Conservation (phyloP, 2,888 invertebrate genomes). For the Cylloceria caligata region DNA sequence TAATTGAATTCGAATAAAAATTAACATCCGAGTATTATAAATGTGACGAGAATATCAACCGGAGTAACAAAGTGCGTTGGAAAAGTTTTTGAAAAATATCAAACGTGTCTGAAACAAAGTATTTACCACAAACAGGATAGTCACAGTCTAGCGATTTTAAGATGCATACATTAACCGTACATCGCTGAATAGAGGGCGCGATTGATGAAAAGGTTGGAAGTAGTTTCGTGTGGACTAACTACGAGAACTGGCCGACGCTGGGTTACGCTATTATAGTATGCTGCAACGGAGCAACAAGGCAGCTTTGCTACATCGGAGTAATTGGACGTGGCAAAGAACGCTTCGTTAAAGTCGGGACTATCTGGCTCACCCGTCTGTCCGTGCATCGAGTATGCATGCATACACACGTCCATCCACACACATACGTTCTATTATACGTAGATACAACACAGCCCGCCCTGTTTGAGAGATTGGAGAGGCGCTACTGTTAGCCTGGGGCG, state of each 20-base stretch:
- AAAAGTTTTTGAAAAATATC: background rate
- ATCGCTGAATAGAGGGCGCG: background rate
- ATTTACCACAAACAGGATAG: background rate
- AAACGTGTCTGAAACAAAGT: background rate
- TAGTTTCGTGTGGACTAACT: slow-evolving; percentile 30
- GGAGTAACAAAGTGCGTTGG: background rate
- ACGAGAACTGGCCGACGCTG: background rate
- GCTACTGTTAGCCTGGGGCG: slow-evolving; percentile 19
- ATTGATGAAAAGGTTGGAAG: slow-evolving; percentile 10
- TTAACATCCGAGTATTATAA: too few species aligned
- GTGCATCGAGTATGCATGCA: slow-evolving; percentile 5
- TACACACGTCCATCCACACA: background rate
- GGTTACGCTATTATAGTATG: slow-evolving; percentile 28
- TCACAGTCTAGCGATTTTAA: slow-evolving; percentile 1
- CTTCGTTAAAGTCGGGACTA: slow-evolving; percentile 36
- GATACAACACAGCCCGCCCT: slow-evolving; percentile 6
- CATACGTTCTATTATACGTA: background rate
- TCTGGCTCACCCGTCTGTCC: slow-evolving; percentile 25
- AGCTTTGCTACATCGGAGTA: slow-evolving; percentile 45
- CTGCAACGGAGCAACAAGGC: slow-evolving; percentile 27
- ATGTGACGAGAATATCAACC: too few species aligned
- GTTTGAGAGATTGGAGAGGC: slow-evolving; percentile 40
- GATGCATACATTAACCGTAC: background rate
- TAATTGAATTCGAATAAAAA: too few species aligned
- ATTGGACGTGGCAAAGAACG: slow-evolving; percentile 47